These are phyloP conservation scores for Grammatotria lemairii DNA, from an alignment of 2,113 vertebrate genomes.

Conservation along the genomic window DNA sequence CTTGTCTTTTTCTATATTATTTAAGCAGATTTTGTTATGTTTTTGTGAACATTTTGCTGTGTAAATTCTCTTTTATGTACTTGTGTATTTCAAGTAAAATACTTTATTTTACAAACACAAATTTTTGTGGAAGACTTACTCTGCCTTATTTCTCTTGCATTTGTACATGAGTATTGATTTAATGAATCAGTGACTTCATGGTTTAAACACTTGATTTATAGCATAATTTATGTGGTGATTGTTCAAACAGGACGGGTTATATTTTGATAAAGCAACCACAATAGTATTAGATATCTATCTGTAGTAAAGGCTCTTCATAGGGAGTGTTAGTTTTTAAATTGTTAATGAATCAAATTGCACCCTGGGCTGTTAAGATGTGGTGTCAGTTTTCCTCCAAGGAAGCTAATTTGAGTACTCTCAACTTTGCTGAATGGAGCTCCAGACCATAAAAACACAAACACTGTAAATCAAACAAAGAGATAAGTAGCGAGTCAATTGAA, in stretches of 20 bases:
- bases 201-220: not conserved
- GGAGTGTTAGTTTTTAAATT: not conserved
- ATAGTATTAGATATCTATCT: accelerated
- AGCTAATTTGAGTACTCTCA: not conserved
- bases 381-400: not conserved
- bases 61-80: not conserved
- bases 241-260: not conserved
- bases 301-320: not conserved
- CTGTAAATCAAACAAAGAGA: not conserved
- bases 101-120: not conserved
- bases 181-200: not conserved
- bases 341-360: not conserved
- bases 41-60: not conserved
- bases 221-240: not conserved
- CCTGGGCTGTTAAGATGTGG: not conserved
- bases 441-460: not conserved
- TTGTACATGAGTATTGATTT: not conserved
- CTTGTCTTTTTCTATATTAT: not conserved
- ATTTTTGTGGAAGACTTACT: not conserved
- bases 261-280: not conserved
- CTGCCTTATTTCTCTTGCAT: accelerated
- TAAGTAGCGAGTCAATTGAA: accelerated
- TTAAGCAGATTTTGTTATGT: not conserved
- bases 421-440: not conserved
- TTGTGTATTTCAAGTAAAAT: not conserved